Evolutionary conservation across 1,140 invertebrate species (phyloP).

Genomic region (Pachyrhynchus sulphureomaculatus): DNA sequence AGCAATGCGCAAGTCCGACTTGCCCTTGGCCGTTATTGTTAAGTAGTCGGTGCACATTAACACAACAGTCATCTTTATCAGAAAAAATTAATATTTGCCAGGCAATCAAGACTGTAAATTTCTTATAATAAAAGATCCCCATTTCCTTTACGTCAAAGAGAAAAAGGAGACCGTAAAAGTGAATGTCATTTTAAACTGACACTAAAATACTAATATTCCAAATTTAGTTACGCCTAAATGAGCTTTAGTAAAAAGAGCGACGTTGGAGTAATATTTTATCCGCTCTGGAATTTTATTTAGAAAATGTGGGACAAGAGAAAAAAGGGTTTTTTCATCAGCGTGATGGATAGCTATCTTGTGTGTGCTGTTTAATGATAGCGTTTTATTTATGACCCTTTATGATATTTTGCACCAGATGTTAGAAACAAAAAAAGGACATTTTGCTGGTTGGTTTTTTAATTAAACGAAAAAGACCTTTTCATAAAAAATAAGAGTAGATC

Average conservation of each 20-base stretch:
- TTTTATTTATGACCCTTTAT: constrained; percentile 17
- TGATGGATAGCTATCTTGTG: constrained; percentile 23
- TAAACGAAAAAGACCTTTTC: too few relatives aligned
- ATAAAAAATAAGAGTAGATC: too few relatives aligned
- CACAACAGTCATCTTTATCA: too few relatives aligned
- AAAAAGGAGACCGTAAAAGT: too few relatives aligned
- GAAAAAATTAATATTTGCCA: too few relatives aligned
- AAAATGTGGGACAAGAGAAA: constrained; percentile 12
- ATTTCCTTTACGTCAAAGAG: too few relatives aligned
- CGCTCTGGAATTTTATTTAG: neutral
- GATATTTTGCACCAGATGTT: constrained; percentile 20
- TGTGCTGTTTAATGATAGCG: constrained; percentile 15
- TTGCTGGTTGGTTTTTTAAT: too few relatives aligned
- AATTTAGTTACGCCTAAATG: constrained; percentile 15
- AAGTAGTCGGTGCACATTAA: too few relatives aligned
- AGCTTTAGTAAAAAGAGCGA: neutral
- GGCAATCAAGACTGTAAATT: too few relatives aligned
- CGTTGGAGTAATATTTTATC: constrained; percentile 7
- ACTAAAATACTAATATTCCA: constrained; percentile 16
- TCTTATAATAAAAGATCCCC: too few relatives aligned
- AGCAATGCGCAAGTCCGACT: too few relatives aligned
- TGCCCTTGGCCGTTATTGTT: too few relatives aligned
- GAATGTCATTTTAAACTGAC: neutral
- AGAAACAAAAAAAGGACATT: constrained; percentile 4
- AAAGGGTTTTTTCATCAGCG: constrained; percentile 19